Base-by-base conservation (phyloP, 2,888 invertebrate species). In the Eilema caniola region DNA sequence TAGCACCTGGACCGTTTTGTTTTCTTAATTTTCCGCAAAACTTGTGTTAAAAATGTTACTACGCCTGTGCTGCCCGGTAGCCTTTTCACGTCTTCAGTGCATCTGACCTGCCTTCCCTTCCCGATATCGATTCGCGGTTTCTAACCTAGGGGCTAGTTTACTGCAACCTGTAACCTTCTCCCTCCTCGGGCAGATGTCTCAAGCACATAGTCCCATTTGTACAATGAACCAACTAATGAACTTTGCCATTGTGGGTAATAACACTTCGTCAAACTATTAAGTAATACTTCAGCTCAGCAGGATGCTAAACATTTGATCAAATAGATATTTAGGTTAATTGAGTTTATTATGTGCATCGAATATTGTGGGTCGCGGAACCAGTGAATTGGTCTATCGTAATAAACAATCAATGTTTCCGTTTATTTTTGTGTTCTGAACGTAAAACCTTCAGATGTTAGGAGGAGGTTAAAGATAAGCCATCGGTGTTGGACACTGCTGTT, bases 311-410 rank as follows among this genome's bases (percentile, higher is more conserved):
- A 62, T 37, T 65, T 70, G 37, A 61, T 62, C 53, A 56, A 37
- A 61, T 60, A 25, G 14, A 56, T 70, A 66, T 70, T 33, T 66
- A 56, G 56, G 53, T 65, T 66, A 66, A 70, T 70, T 66, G 66
- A 25, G 24, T 65, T 65, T 31, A 60, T 66, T 60, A 69, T 24
- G 31, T 53, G 28, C 56, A 57, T 63, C 3, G 31, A 66, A 56
- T 47, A 25, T 63, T 63, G 63, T 66, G 24, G 23, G 64, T 33
- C 53, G n/a, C n/a, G 57, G 57, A 61, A 67, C 53, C 37, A 53
- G 25, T 28, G 41, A 61, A 61, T 61, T 56, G 25, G 60, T 10
- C 64, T 37, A 60, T 33, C 12, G 57, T 16, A n/a, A 57, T n/a
- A 33, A 24, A 16, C 63, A 66, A 62, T 66, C n/a, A 57, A 63